Evolutionary conservation across 2,888 invertebrate species (phyloP), one percentile per base, ranked within the genome.

Genomic region (Caenorhabditis macrosperma): DNA sequence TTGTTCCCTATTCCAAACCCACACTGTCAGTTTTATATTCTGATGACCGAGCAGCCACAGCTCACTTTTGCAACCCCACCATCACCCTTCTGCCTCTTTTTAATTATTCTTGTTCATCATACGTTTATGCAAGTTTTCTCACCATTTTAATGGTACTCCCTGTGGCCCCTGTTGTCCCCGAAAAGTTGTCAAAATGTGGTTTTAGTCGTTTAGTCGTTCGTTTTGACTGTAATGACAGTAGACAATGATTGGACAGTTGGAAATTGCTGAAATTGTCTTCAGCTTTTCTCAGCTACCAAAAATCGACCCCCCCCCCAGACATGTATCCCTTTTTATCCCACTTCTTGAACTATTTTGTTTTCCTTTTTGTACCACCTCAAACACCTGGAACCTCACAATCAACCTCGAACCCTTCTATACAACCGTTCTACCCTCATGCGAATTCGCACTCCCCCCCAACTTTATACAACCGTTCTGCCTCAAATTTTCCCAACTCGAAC

Each of bases 381-480:
- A 15, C 72, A 48, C 46, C 61, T 54, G 52, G 59, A 52, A 48
- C 33, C 33, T 63, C 33, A 63, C 30, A 54, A 54, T n/a, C 48
- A 22, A 20, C 22, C 17, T 24, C 66, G 59, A 59, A 63, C 66
- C 68, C 67, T 60, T 69, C 78, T 77, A 83, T 79, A 83, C 79
- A 81, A 81, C 79, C 79, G 61, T 68, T 81, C 81, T 68, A 63
- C 72, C 76, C 81, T 79, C 81, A 26, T 48, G 48, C 17, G 26
- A 17, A 15, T 17, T 30, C 22, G 9, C 20, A 30, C 5, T 28
- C 57, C 35, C 48, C 41, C n/a, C 67, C 48, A 38, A 10, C 48
- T 48, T 55, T 78, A 69, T 82, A 72, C 75, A 81, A 82, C 81
- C 78, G 41, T 80, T 78, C 83, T 83, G 78, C 83, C 83, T 81